These are phyloP conservation scores for Seira sanloemensis DNA, from an alignment of 2,888 invertebrate genomes.

Conservation along the genomic window DNA sequence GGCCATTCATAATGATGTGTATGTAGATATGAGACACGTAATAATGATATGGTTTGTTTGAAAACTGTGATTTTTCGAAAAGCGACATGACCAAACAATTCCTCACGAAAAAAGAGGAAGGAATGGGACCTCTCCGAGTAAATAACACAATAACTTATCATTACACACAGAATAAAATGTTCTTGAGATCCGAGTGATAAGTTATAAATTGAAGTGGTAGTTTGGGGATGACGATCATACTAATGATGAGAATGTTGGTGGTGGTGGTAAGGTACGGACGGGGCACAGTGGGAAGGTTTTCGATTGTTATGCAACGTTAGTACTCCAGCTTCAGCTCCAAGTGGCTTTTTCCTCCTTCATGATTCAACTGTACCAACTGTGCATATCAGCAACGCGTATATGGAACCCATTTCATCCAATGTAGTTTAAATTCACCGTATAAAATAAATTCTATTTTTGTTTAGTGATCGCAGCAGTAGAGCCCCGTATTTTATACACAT, in stretches of 20 bases:
- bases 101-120: constrained; percentile 2
- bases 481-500: constrained; percentile 38
- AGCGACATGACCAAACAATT: constrained; percentile 22
- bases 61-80: constrained; percentile 8
- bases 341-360: no score
- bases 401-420: no score
- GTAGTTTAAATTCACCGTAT: constrained; percentile 42
- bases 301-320: constrained; percentile 30
- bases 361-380: no score
- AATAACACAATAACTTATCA: constrained; percentile 38
- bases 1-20: no score
- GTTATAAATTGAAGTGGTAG: constrained; percentile 50
- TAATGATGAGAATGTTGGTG: no score
- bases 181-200: constrained; percentile 48
- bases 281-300: constrained; percentile 27
- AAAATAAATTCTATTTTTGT: no score
- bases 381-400: no score
- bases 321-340: no score
- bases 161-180: constrained; percentile 40
- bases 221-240: no score
- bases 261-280: neutral
- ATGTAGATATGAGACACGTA: no score
- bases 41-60: constrained; percentile 13
- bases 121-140: constrained; percentile 11
- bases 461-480: constrained; percentile 44